phyloP scores from a whole-genome alignment of 37 sponge, comb jelly and placozoan species.

The Cliona cf. orientalis region DNA sequence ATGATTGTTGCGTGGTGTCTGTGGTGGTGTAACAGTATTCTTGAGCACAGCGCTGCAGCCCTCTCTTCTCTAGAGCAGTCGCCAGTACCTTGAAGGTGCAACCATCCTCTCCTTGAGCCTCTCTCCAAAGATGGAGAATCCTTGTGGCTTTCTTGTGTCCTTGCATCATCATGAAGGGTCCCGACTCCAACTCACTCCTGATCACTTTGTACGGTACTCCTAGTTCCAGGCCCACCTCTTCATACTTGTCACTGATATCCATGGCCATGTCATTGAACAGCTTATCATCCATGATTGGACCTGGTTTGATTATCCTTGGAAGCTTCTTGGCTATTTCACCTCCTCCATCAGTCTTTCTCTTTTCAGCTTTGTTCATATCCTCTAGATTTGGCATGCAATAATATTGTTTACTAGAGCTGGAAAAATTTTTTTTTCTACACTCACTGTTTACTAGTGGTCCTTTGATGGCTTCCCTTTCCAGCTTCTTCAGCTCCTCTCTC shows the following conservation, averaged over 20 bases:
- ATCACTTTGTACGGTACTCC: slow-evolving; percentile 18
- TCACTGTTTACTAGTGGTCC: no score
- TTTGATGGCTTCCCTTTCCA: not conserved
- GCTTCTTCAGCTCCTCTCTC: no score
- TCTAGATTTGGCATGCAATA: not conserved
- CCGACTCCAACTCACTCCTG: slow-evolving; percentile 15
- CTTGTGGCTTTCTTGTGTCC: no score
- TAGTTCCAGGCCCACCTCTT: slow-evolving; percentile 25
- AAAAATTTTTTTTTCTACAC: not conserved
- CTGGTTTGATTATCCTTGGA: no score
- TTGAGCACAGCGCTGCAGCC: slow-evolving; percentile 21
- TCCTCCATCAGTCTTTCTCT: not conserved
- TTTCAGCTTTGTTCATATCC: slow-evolving; percentile 2
- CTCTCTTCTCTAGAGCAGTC: slow-evolving; percentile 5
- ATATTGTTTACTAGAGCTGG: not conserved
- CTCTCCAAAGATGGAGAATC: no score
- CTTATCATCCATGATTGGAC: not conserved
- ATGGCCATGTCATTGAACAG: slow-evolving; percentile 17
- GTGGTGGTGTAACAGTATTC: slow-evolving; percentile 8
- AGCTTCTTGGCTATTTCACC: no score
- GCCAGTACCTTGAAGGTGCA: slow-evolving; percentile 24
- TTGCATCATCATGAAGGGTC: no score
- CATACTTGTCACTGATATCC: slow-evolving; percentile 33
- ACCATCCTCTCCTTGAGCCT: not conserved
- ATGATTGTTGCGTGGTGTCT: not conserved